These are phyloP conservation scores for Grus americana DNA, from an alignment of 2,113 vertebrate species.

Conservation along the genomic window DNA sequence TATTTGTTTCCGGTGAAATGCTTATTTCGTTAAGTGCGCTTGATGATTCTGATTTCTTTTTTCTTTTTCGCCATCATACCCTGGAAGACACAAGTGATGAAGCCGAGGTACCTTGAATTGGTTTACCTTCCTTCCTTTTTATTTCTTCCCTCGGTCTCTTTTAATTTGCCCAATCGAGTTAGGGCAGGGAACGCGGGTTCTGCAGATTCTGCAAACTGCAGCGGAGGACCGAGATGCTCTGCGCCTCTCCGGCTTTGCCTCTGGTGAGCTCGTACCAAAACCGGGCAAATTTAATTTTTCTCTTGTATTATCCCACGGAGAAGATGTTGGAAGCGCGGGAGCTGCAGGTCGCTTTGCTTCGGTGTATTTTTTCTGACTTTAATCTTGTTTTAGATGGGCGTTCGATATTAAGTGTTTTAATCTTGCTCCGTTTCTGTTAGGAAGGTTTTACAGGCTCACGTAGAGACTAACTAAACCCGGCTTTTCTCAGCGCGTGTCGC, in stretches of 20 bases:
- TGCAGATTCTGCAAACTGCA: not conserved
- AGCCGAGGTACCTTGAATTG: accelerated
- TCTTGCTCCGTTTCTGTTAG: accelerated
- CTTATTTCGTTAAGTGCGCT: not conserved
- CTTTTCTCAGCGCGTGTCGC: accelerated
- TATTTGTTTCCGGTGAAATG: not conserved
- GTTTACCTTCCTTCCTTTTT: not conserved
- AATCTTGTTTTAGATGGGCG: accelerated
- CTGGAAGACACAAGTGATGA: not conserved
- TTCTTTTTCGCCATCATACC: not conserved
- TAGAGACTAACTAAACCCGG: not conserved
- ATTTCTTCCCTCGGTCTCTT: not conserved
- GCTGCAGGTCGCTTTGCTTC: too few relatives aligned
- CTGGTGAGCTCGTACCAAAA: not conserved
- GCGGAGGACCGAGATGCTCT: accelerated
- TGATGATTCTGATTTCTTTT: not conserved
- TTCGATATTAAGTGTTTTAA: too few relatives aligned
- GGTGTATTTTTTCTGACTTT: not conserved
- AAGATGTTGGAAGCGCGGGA: accelerated
- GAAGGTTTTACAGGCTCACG: accelerated
- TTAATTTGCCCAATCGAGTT: accelerated
- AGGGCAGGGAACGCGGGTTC: not conserved
- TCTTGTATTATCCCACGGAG: accelerated
- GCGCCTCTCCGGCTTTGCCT: not conserved
- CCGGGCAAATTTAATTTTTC: not conserved